Percentiles rank a stretch among this genome's conserved stretches.
phyloP scores from a whole-genome alignment of 2,113 vertebrate species.

The Megaceryle maxima region DNA sequence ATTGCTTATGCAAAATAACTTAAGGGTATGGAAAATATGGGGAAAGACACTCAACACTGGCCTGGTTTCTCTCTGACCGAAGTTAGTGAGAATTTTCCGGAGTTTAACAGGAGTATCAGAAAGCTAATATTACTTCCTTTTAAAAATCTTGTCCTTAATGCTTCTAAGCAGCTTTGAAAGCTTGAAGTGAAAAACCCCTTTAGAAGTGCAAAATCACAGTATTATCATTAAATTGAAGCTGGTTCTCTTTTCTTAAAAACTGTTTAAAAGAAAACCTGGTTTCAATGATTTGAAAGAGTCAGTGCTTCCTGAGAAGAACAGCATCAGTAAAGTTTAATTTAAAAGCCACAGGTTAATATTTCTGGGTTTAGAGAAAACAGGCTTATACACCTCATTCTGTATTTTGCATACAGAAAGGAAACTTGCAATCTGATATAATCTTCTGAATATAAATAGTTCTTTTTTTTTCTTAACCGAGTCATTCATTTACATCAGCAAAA shows the following conservation, averaged over 20 bases:
- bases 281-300: not conserved
- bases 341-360: constrained; percentile 1
- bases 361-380: not conserved
- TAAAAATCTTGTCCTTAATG: not conserved
- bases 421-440: not conserved
- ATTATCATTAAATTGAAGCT: not conserved
- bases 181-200: not conserved
- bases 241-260: not conserved
- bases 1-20: not conserved
- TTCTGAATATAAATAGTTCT: not conserved
- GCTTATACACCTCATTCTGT: not conserved
- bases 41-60: not conserved
- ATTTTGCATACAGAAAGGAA: not conserved
- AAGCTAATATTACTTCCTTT: not conserved
- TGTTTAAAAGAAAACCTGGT: not conserved
- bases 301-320: not conserved
- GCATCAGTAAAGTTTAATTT: not conserved
- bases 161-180: constrained; percentile 22
- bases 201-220: not conserved
- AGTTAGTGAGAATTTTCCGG: not conserved
- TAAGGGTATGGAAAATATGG: not conserved
- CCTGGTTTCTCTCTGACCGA: not conserved
- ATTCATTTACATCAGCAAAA: not conserved
- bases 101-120: not conserved
- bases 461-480: not conserved